These are phyloP conservation scores for Myzus persicae DNA, from an alignment of 1,140 invertebrate species.

Conservation along the genomic window DNA sequence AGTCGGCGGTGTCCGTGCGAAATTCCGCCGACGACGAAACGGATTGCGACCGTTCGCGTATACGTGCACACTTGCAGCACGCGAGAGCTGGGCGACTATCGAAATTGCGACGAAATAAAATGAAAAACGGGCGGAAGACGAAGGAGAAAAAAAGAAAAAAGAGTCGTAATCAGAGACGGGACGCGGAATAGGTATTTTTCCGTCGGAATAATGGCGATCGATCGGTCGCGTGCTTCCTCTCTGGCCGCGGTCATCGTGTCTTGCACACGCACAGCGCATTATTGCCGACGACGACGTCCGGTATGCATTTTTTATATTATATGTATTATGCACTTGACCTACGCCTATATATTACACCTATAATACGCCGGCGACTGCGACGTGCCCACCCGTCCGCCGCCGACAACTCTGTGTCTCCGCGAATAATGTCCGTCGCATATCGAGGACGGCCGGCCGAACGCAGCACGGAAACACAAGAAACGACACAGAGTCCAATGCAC, in stretches of 20 bases:
- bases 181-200: background rate
- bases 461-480: background rate
- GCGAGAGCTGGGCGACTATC: background rate
- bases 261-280: no score
- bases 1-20: no score
- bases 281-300: background rate
- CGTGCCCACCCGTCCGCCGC: background rate
- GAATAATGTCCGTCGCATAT: background rate
- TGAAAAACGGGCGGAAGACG: background rate
- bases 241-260: no score
- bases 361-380: background rate
- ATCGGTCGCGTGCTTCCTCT: no score
- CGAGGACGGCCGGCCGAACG: background rate
- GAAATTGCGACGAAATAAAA: background rate
- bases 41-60: background rate
- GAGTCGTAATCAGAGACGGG: background rate
- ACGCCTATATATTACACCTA: background rate
- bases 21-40: background rate
- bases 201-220: background rate
- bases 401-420: background rate
- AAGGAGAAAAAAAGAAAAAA: background rate
- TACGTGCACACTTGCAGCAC: background rate
- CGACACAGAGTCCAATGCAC: background rate
- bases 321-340: constrained; percentile 8
- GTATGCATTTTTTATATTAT: background rate